Evolutionary conservation across 2,113 vertebrate genomes (phyloP).

Genomic region (Bujurquina vittata): DNA sequence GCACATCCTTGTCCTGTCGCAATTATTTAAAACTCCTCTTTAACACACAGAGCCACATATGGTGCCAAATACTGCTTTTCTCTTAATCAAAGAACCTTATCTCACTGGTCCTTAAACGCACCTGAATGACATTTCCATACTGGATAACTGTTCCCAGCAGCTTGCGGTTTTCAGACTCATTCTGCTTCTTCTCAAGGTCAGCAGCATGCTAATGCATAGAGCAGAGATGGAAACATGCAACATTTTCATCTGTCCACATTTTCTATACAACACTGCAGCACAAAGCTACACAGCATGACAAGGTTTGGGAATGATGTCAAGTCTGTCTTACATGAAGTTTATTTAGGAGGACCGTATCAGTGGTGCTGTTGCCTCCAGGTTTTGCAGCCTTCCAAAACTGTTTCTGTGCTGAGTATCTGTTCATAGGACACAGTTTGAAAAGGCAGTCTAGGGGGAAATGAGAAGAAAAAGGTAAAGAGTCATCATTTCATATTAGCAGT

Average conservation of each 20-base stretch:
- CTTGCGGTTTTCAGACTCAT: constrained; percentile 97
- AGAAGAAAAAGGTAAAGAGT: background rate
- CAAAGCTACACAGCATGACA: background rate
- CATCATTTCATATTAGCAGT: background rate
- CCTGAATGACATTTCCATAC: constrained; percentile 98
- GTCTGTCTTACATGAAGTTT: constrained; percentile 90
- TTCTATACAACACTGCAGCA: background rate
- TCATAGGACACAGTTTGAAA: constrained; percentile 98
- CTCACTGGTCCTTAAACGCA: constrained; percentile 49
- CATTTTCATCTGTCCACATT: background rate
- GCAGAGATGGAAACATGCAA: background rate
- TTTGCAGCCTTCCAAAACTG: constrained; percentile 99
- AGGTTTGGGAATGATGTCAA: background rate
- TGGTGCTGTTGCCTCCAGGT: constrained; percentile 94
- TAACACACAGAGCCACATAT: background rate
- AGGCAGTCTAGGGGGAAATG: constrained; percentile 87
- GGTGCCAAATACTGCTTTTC: background rate
- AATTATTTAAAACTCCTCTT: constrained; percentile 51
- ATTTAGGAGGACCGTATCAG: constrained; percentile 93
- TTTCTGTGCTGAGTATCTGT: constrained; percentile 98
- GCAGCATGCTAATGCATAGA: constrained; percentile 88
- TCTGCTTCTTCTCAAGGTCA: constrained; percentile 98
- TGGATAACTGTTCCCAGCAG: constrained; percentile 94
- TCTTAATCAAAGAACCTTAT: constrained; percentile 36
- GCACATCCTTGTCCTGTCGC: background rate